Conservation (phyloP, 2,888 invertebrate species). For the Anticlea derivata region DNA sequence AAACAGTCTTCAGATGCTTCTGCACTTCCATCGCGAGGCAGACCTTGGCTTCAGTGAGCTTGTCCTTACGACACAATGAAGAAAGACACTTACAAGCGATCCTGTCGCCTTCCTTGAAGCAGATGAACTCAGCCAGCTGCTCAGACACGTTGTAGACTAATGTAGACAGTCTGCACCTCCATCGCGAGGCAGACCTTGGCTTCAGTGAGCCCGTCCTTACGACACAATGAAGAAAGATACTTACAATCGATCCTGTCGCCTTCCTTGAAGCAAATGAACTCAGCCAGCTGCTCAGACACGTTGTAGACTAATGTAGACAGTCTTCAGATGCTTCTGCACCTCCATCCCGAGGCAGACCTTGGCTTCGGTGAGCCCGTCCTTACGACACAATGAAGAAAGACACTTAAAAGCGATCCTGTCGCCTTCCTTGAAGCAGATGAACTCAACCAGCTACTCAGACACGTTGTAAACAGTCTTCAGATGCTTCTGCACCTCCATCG, state of each 20-base stretch:
- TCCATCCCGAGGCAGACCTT: constrained; percentile 85
- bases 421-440: constrained; percentile 91
- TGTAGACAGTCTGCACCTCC: constrained; percentile 85
- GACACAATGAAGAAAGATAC: too few relatives aligned
- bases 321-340: constrained; percentile 85
- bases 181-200: constrained; percentile 85
- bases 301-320: constrained; percentile 86
- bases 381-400: too few relatives aligned
- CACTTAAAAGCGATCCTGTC: constrained; percentile 90
- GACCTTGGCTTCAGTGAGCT: constrained; percentile 75
- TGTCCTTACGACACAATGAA: too few relatives aligned
- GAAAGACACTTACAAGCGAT: constrained; percentile 86
- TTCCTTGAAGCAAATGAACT: constrained; percentile 91
- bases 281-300: constrained; percentile 87
- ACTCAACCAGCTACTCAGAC: constrained; percentile 87
- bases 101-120: constrained; percentile 91
- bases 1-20: constrained; percentile 83
- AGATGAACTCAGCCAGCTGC: constrained; percentile 88
- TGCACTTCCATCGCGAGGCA: constrained; percentile 87
- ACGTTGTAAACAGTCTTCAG: constrained; percentile 86
- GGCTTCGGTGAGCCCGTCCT: too few relatives aligned
- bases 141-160: constrained; percentile 87
- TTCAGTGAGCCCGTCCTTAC: too few relatives aligned
- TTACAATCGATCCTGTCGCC: constrained; percentile 92
- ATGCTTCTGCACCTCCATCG: constrained; percentile 84